These are phyloP conservation scores for Ectemnius cavifrons DNA, from an alignment of 2,888 invertebrate genomes.

Conservation along the genomic window DNA sequence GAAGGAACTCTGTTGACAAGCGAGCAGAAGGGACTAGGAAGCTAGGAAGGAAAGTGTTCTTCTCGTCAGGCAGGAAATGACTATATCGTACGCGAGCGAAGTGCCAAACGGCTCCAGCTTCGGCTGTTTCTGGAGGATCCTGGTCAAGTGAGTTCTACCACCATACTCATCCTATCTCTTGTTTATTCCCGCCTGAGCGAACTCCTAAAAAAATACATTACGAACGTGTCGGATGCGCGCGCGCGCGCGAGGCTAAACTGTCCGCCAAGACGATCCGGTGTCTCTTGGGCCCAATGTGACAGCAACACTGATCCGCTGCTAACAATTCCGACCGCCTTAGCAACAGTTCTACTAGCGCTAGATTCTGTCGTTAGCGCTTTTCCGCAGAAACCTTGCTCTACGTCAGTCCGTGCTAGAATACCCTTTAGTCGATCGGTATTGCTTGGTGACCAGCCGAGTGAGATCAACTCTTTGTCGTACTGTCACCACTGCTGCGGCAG, in stretches of 20 bases:
- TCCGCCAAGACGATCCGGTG: no score
- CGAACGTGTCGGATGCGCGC: no score
- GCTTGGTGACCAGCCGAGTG: constrained; percentile 13
- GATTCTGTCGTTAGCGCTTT: constrained; percentile 2
- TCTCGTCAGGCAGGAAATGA: constrained; percentile 81
- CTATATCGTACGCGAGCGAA: constrained; percentile 93
- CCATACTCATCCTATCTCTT: not conserved
- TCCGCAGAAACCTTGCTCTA: not conserved
- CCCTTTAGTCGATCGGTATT: constrained; percentile 26
- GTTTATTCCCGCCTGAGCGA: not conserved
- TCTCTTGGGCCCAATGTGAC: no score
- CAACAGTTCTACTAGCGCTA: constrained; percentile 31
- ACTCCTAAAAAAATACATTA: no score
- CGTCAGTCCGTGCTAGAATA: not conserved
- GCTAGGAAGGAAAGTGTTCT: constrained; percentile 30
- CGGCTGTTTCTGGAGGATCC: constrained; percentile 94
- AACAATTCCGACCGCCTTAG: constrained; percentile 22
- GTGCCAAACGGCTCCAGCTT: constrained; percentile 95
- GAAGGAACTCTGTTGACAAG: constrained; percentile 6
- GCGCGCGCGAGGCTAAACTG: not conserved
- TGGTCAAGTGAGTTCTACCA: constrained; percentile 86
- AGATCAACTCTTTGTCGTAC: constrained; percentile 5
- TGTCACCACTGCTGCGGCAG: constrained; percentile 9
- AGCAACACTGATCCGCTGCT: not conserved
- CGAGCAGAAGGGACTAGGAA: constrained; percentile 37